Percentiles rank a stretch among this genome's conserved stretches.
Conservation (phyloP, 2,888 invertebrate genomes). For the Aleiodes testaceus region DNA sequence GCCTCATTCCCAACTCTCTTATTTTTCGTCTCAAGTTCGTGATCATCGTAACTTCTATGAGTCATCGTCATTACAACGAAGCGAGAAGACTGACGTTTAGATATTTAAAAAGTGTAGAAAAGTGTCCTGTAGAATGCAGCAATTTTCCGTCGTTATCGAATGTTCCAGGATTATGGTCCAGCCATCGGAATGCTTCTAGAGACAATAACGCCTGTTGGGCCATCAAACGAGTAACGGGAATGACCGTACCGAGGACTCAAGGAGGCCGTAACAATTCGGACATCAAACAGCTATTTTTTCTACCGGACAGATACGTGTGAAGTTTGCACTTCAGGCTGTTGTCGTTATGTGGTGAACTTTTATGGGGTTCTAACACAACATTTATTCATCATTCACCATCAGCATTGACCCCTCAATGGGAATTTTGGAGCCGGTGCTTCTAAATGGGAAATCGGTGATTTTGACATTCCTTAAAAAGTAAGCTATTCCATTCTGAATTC, state of each 20-base stretch:
- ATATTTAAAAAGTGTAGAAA: background rate
- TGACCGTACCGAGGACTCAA: slow-evolving; percentile 63
- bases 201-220: slow-evolving; percentile 68
- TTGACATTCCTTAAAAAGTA: no score
- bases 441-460: no score
- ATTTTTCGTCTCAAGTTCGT: no score
- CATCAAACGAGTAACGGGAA: slow-evolving; percentile 71
- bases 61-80: slow-evolving; percentile 3
- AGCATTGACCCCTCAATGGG: background rate
- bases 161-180: slow-evolving; percentile 54
- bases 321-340: slow-evolving; percentile 32
- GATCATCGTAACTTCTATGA: no score
- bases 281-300: slow-evolving; percentile 37
- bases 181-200: slow-evolving; percentile 57
- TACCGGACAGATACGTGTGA: slow-evolving; percentile 31
- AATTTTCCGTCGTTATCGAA: slow-evolving; percentile 69
- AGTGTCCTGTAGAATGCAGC: slow-evolving; percentile 47
- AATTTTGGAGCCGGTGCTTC: no score
- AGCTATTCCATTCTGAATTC: background rate
- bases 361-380: slow-evolving; percentile 58
- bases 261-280: slow-evolving; percentile 59
- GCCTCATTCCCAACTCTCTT: slow-evolving; percentile 31
- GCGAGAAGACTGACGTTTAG: slow-evolving; percentile 1
- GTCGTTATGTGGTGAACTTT: slow-evolving; percentile 58
- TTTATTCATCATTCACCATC: slow-evolving; percentile 19